Evolutionary conservation across 2,888 invertebrate genomes (phyloP).

Genomic region (Deilephila elpenor): DNA sequence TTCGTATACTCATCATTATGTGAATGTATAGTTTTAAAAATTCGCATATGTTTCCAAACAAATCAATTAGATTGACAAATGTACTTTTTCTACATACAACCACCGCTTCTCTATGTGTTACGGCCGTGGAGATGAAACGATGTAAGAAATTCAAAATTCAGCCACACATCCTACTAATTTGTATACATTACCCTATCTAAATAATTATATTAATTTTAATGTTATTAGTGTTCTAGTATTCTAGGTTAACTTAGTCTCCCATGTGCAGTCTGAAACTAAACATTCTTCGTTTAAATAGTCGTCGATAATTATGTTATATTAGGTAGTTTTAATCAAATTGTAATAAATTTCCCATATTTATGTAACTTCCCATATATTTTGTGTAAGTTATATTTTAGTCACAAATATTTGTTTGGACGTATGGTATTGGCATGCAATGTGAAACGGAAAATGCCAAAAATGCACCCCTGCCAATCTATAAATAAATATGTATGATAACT

Average conservation of each 20-base stretch:
- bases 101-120: neutral
- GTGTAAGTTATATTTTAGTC: too few relatives aligned
- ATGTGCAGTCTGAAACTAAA: neutral
- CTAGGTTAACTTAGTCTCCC: neutral
- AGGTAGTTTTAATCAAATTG: too few relatives aligned
- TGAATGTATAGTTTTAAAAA: too few relatives aligned
- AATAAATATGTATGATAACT: neutral
- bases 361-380: too few relatives aligned
- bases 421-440: too few relatives aligned
- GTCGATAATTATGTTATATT: too few relatives aligned
- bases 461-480: neutral
- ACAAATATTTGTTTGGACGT: too few relatives aligned
- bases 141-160: constrained; percentile 1
- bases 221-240: neutral
- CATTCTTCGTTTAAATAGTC: neutral
- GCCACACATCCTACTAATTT: neutral
- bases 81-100: constrained; percentile 27
- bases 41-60: too few relatives aligned
- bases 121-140: neutral
- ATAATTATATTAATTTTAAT: neutral
- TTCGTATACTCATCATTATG: too few relatives aligned
- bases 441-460: too few relatives aligned
- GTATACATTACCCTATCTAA: neutral
- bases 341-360: too few relatives aligned
- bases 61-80: constrained; percentile 37